Evolutionary conservation across 2,113 vertebrate species (phyloP), one percentile per base, ranked within the genome.

Genomic region (Ursus arctos): DNA sequence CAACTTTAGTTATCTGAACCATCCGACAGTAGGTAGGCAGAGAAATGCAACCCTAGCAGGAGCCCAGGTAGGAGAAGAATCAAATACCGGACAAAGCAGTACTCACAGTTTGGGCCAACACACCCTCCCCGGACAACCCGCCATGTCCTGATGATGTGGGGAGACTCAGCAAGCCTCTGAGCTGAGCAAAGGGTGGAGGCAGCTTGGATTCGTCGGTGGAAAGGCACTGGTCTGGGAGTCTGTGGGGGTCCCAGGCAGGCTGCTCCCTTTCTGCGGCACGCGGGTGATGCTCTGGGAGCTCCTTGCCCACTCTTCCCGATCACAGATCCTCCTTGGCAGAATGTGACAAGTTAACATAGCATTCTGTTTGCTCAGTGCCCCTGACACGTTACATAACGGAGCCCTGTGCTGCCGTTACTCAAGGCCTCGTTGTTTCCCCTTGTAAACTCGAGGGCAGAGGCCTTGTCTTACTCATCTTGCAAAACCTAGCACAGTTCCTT

Each of bases 371-470:
- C 47, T 79, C n/a, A 26, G 31, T 1, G n/a, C 53, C 88, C 88
- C 53, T 36, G 76, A 94, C 69, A 74, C 15, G 1, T 81, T 67
- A 69, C 43, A 63, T 55, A 93, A 93, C 28, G 6, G 11, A 36
- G 59, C 43, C 26, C 22, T 7, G 8, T 40, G 89, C 36, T 59
- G 49, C 67, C 6, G 76, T 57, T 43, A 72, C 19, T 49, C 88
- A 49, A 79, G 81, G 53, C 28, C 96, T 96, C 87, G 40, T 95
- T 26, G 5, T 40, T 65, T 97, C 19, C 87, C 91, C 76, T 91
- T 72, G 77, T 69, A 94, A 97, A 95, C n/a, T 93, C 67, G 53
- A 98, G 97, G 95, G 83, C 81, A 97, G 53, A 90, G n/a, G 88
- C 76, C 74, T 94, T 93, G 93, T 94, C 81, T 93, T 57, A 88